These are phyloP conservation scores for Nebria salina DNA, from an alignment of 2,888 invertebrate genomes.

Conservation along the genomic window DNA sequence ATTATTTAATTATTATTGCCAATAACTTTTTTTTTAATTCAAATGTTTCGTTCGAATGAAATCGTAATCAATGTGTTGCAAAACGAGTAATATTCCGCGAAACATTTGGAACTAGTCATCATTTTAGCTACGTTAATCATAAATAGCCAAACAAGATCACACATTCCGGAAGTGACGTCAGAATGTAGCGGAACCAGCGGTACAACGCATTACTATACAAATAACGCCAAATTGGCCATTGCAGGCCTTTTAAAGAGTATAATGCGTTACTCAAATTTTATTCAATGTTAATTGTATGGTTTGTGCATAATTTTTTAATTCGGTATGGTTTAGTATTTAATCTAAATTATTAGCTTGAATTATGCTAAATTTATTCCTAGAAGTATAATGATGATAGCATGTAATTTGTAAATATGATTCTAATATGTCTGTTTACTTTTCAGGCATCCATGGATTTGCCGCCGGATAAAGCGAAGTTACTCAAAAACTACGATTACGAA, in stretches of 20 bases:
- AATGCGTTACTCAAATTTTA: background rate
- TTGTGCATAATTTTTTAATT: too few species aligned
- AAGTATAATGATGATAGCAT: background rate
- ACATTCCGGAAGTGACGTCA: slow-evolving; percentile 12
- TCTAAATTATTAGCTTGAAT: too few species aligned
- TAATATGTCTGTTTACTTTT: slow-evolving; percentile 56
- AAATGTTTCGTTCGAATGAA: background rate
- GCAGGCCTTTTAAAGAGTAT: background rate
- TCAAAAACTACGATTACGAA: slow-evolving; percentile 95
- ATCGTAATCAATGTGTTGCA: background rate
- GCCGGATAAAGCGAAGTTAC: slow-evolving; percentile 96
- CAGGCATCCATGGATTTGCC: slow-evolving; percentile 99
- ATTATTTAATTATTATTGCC: too few species aligned
- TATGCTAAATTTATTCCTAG: background rate
- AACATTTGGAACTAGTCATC: background rate
- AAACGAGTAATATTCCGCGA: slow-evolving; percentile 7
- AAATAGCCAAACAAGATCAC: slow-evolving; percentile 10
- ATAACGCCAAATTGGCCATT: background rate
- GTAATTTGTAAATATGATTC: background rate
- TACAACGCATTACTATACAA: background rate
- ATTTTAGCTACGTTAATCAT: background rate
- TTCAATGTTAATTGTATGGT: background rate
- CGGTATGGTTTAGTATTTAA: too few species aligned
- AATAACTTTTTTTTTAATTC: too few species aligned
- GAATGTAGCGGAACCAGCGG: background rate